Evolutionary conservation across 2,797 vertebrate species (phyloP), one percentile per base, ranked within the genome.

Genomic region (Microcaecilia unicolor): DNA sequence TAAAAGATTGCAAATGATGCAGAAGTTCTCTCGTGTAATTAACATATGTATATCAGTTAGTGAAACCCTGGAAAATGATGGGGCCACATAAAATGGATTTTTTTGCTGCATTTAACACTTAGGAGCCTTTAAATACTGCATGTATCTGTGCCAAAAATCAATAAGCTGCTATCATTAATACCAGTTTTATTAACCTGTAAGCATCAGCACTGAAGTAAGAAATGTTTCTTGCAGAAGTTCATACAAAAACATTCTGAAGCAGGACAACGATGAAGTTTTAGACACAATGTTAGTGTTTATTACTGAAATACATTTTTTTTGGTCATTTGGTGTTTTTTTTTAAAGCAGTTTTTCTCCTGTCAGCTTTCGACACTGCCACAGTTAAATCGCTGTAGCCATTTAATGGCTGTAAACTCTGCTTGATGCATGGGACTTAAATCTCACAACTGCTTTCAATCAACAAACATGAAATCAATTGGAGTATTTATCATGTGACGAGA

Each of bases 291-390:
- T n/a, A n/a, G n/a, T n/a, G n/a, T n/a, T n/a, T n/a, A n/a, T n/a
- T n/a, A n/a, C n/a, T n/a, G n/a, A n/a, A n/a, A n/a, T n/a, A n/a
- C n/a, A n/a, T n/a, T n/a, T n/a, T n/a, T n/a, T n/a, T n/a, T n/a
- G n/a, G n/a, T n/a, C n/a, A n/a, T n/a, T n/a, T n/a, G n/a, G n/a
- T n/a, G 18, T 9, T n/a, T n/a, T n/a, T n/a, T 25, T 12, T 13
- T 9, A 11, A 18, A 8, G 10, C 8, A 9, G 27, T 14, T 28
- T 25, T 36, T 22, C 22, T 5, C n/a, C n/a, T 8, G 10, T 34
- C 10, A 12, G 5, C 6, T 1, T 1, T 11, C 8, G n/a, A 9
- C 32, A 8, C 3, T 1, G 0, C 5, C 3, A 10, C 0, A 1
- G 7, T 22, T 18, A n/a, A n/a, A n/a, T n/a, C 4, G 0, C 1